Evolutionary conservation across 2,888 invertebrate species (phyloP), one percentile per base, ranked within the genome.

Genomic region (Apodemia mormo): DNA sequence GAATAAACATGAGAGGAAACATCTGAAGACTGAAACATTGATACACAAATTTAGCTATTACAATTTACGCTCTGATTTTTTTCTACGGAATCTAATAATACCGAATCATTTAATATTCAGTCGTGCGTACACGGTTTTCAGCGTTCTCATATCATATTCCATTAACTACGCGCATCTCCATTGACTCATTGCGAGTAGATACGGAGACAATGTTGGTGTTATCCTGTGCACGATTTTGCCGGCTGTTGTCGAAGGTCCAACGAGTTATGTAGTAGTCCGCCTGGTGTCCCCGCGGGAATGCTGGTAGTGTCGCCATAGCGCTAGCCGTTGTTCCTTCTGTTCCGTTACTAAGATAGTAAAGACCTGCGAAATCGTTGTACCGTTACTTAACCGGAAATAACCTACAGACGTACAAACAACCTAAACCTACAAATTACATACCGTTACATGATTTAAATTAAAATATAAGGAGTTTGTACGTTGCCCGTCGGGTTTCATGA

Each of bases 161-260:
- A 33, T 29, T 30, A 10, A 69, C 49, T 22, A 61, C 65, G 22
- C 64, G 64, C 68, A 73, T 71, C 33, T 76, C 76, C 8, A 75
- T 49, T 40, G 66, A 45, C 29, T 76, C 73, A n/a, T 43, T 14
- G 22, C 58, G 14, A 10, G 54, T 43, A 14, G 49, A 30, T 7
- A 10, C 68, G 65, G 61, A n/a, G 56, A 37, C 49, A 37, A 49
- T 9, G 67, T 29, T n/a, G 52, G 56, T 12, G 65, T 61, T 49
- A 0, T 49, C 14, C 49, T 1, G 64, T 58, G 30, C 37, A 8
- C 67, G 45, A 73, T 74, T 70, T 40, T 81, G 80, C 0, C 84
- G 81, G 66, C 75, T 80, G 79, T 85, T 86, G 78, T 86, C 81
- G 73, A 85, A 85, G 2, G 76, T 85, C 88, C 88, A 88, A 0